These are phyloP conservation scores for Ctenodactylus gundi DNA, from an alignment of 2,113 vertebrate genomes.

Conservation along the genomic window DNA sequence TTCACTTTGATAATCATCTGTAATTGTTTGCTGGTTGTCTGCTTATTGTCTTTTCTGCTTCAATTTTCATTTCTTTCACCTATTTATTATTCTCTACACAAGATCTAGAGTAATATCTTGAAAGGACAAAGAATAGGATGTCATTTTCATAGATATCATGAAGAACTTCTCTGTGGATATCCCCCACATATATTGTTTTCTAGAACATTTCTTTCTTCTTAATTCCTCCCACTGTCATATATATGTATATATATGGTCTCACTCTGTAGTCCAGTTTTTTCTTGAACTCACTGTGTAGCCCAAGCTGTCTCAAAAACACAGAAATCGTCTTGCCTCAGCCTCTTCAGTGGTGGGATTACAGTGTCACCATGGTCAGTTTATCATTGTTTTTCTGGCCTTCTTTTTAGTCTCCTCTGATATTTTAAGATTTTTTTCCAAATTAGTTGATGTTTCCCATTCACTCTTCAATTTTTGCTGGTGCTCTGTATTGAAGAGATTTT, in stretches of 20 bases:
- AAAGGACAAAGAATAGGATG: too few relatives aligned
- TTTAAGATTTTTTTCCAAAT: neutral
- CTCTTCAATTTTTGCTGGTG: neutral
- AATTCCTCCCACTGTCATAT: too few relatives aligned
- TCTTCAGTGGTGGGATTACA: too few relatives aligned
- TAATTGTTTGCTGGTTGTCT: too few relatives aligned
- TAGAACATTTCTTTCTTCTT: neutral
- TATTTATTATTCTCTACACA: neutral
- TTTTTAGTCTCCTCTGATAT: neutral
- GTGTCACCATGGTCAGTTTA: too few relatives aligned
- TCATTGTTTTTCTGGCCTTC: neutral
- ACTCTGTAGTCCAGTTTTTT: too few relatives aligned
- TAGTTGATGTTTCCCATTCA: neutral
- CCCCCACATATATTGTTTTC: neutral
- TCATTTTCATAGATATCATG: neutral
- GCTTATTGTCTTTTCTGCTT: neutral
- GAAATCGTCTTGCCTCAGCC: too few relatives aligned
- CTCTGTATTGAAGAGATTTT: neutral
- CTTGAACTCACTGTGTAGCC: too few relatives aligned
- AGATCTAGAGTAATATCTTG: neutral
- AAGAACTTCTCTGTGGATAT: neutral
- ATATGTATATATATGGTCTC: too few relatives aligned
- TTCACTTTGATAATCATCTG: too few relatives aligned
- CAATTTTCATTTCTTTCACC: neutral
- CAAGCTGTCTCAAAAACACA: too few relatives aligned